Percentiles rank a stretch among this genome's conserved stretches.
phyloP scores from a whole-genome alignment of 2,888 invertebrate species.

The Deroplatys truncata region DNA sequence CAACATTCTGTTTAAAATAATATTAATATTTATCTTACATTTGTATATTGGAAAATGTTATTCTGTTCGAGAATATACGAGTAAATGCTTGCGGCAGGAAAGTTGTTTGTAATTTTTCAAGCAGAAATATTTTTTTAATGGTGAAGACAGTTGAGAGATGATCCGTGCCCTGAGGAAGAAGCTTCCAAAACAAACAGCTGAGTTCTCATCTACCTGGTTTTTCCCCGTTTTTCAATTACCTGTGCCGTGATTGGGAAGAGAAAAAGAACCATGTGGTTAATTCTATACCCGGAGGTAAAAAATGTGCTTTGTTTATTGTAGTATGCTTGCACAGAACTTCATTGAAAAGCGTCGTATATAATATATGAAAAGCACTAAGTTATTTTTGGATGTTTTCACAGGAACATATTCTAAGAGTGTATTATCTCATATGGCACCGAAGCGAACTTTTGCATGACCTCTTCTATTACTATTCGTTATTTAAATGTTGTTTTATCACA shows the following conservation, averaged over 20 bases:
- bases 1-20: neutral
- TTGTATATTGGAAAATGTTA: neutral
- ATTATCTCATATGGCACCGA: neutral
- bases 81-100: neutral
- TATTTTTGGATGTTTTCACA: neutral
- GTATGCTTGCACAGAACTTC: neutral
- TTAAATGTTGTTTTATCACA: no score
- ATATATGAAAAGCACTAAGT: neutral
- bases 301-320: neutral
- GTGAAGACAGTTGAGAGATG: neutral
- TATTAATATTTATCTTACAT: neutral
- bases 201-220: neutral
- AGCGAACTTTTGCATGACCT: neutral
- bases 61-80: neutral
- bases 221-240: neutral
- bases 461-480: no score
- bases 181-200: neutral
- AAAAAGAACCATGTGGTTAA: neutral
- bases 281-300: neutral
- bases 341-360: neutral
- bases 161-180: neutral
- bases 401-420: neutral
- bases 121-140: neutral
- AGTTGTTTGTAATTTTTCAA: neutral
- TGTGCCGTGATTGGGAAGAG: neutral